Evolutionary conservation across 1,140 invertebrate genomes (phyloP), one percentile per base, ranked within the genome.

Genomic region (Diachasma alloeum): DNA sequence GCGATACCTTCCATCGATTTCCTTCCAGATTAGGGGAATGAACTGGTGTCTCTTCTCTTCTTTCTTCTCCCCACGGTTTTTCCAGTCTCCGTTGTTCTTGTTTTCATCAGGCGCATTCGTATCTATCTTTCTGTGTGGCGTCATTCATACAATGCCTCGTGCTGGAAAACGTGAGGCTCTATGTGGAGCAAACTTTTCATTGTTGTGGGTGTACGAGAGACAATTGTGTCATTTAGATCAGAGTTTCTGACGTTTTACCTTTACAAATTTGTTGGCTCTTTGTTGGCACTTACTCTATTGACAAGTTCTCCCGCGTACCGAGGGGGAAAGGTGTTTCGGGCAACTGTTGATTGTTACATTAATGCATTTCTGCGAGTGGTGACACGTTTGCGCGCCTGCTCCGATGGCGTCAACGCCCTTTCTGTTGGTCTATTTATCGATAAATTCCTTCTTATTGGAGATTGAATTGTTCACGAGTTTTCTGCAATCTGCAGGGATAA

Each of bases 11-110:
- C n/a, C 26, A 68, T 68, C 66, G 66, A 68, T 68, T 68, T 42
- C n/a, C 26, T 36, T 26, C 59, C 6, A 37, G 31, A 68, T 68
- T 68, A 68, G 66, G 66, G 66, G 66, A 68, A 68, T 68, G 66
- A 68, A 68, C 66, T 37, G 10, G 24, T 11, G 13, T 24, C 8
- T 26, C 10, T 26, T 66, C n/a, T 68, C n/a, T 39, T n/a, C 24
- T 11, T 59, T 19, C 53, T 19, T 56, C 22, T 56, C 17, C 53
- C 53, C 22, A 22, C 8, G 3, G 5, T 56, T 56, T 56, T 17
- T 56, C 15, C 15, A 3, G 31, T 31, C 6, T 31, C 31, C 31
- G 2, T 6, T 31, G 31, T 53, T 6, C 6, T n/a, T 53, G n/a
- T n/a, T 53, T 53, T 53, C n/a, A 19, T 53, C 17, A 17, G n/a